Evolutionary conservation across 2,888 invertebrate species (phyloP).

Genomic region (Halictus quadricinctus): DNA sequence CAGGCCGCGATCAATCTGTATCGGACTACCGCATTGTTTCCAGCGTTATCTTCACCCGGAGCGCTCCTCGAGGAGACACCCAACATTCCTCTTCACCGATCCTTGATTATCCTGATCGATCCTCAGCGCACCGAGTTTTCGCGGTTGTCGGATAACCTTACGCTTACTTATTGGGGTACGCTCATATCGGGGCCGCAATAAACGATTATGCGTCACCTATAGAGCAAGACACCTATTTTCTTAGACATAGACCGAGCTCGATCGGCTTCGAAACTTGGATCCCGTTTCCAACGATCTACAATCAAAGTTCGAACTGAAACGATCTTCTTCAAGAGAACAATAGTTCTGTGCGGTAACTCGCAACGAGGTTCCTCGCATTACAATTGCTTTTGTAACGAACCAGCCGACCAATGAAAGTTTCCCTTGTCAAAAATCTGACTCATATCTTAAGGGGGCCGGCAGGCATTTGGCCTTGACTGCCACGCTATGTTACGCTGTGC

Average conservation of each 20-base stretch:
- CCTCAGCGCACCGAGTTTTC: not conserved
- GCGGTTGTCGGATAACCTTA: not conserved
- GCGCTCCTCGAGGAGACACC: not conserved
- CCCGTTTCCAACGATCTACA: not conserved
- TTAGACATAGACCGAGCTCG: not conserved
- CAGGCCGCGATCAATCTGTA: slow-evolving; percentile 21
- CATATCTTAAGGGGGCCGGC: too few relatives aligned
- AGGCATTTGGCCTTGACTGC: too few relatives aligned
- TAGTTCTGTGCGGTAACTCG: not conserved
- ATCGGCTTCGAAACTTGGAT: not conserved
- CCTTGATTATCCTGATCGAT: not conserved
- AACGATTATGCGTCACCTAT: not conserved
- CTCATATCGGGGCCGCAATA: not conserved
- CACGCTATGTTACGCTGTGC: too few relatives aligned
- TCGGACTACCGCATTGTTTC: slow-evolving; percentile 39
- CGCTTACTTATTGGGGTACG: not conserved
- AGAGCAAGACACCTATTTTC: not conserved
- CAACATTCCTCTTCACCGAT: not conserved
- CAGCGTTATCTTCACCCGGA: not conserved
- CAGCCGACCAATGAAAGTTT: not conserved
- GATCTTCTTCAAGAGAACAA: not conserved
- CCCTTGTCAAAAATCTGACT: not conserved
- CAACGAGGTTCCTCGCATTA: not conserved
- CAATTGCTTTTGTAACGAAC: not conserved
- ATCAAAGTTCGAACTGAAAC: not conserved